Base-by-base conservation (phyloP, 1,140 invertebrate species). In the Acromyrmex charruanus region DNA sequence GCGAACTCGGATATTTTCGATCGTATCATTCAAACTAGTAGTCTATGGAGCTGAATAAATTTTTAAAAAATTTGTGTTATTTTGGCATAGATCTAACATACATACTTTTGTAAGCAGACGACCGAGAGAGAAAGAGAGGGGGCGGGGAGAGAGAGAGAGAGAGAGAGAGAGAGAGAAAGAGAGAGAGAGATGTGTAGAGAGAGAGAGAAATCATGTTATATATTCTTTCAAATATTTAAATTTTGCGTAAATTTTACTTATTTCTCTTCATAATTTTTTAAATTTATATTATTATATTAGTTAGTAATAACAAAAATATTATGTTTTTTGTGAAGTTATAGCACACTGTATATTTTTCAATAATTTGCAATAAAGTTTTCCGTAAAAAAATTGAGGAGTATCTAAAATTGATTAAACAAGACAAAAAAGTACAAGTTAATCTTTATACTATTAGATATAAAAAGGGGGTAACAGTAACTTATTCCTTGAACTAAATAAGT, bases 221-320 rank as follows among this genome's bases (percentile, higher is more conserved):
- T 25, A 59, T 39, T 58, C 2, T 44, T 75, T 35, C 21, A 12
- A 39, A 75, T 31, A 79, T 51, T 77, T 63, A 21, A 51, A 53
- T 65, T n/a, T 53, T 79, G 14, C 7, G 6, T 39, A 39, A 9
- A 1, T 39, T 39, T 39, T 9, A 7, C 9, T 39, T 39, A 9
- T 39, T 39, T 39, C n/a, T 21, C n/a, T 21, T 18, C 5, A 3
- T n/a, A 55, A 5, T 55, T n/a, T 55, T 53, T 55, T 55, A 5
- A 55, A 53, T 16, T n/a, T 58, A n/a, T n/a, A 9, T 3, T 18
- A 2, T 39, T 9, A 58, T 9, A 21, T 58, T n/a, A 39, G 7
- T 39, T 39, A 39, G 0, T 39, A 39, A 39, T 51, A 25, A 49
- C 7, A 51, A 51, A 51, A 51, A 0, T 69, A 10, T 10, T 68